These are phyloP conservation scores for Clitarchus hookeri DNA, from an alignment of 2,888 invertebrate species.

Conservation along the genomic window DNA sequence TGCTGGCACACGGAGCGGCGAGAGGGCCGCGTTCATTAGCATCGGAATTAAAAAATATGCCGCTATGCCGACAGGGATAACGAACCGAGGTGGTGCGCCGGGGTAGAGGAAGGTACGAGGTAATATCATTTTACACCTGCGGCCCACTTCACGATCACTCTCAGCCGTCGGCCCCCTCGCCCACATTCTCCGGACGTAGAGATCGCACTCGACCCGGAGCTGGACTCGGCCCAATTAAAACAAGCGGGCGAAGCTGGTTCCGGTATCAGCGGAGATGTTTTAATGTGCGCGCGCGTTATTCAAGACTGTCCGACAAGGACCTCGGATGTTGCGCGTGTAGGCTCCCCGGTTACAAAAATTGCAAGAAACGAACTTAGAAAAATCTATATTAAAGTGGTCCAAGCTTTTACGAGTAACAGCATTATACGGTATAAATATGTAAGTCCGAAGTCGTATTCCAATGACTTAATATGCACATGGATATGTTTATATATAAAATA, in stretches of 20 bases:
- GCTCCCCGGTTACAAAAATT: neutral
- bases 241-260: neutral
- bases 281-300: neutral
- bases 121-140: slow-evolving; percentile 10
- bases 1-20: neutral
- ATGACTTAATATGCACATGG: too few species aligned
- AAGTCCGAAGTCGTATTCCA: too few species aligned
- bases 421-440: too few species aligned
- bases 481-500: neutral
- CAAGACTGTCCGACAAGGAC: too few species aligned
- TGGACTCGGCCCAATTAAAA: neutral
- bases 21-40: neutral
- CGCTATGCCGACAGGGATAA: neutral
- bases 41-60: slow-evolving; percentile 6
- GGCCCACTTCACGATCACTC: neutral
- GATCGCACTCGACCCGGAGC: neutral
- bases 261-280: neutral
- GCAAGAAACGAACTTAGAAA: neutral
- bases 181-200: neutral
- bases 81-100: neutral
- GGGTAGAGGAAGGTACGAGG: neutral
- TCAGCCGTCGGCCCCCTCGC: neutral
- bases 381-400: neutral
- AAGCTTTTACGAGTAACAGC: too few species aligned
- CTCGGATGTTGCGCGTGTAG: neutral